These are phyloP conservation scores for Cynopterus brachyotis DNA, from an alignment of 2,113 vertebrate species.

Conservation along the genomic window DNA sequence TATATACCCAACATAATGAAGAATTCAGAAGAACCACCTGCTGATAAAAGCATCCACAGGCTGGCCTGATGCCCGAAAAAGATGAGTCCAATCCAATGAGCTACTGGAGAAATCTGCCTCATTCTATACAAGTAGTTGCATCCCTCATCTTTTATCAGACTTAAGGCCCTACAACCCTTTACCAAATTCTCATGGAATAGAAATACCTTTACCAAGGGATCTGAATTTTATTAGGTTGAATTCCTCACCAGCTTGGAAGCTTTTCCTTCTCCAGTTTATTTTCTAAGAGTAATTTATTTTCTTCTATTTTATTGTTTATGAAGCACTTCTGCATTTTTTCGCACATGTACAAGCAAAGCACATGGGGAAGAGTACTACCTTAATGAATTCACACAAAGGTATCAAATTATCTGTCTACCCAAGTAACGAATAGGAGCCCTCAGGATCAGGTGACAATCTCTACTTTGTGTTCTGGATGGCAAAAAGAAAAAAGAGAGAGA, in stretches of 20 bases:
- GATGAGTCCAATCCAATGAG: neutral
- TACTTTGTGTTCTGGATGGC: neutral
- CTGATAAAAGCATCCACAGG: slow-evolving; percentile 22
- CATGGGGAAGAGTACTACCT: neutral
- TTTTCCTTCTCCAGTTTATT: slow-evolving; percentile 24
- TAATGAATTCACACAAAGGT: neutral
- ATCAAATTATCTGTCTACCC: slow-evolving; percentile 8
- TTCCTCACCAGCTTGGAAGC: neutral
- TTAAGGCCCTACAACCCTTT: neutral
- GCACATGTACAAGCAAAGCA: neutral
- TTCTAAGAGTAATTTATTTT: slow-evolving; percentile 33
- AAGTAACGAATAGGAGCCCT: neutral
- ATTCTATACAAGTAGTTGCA: neutral
- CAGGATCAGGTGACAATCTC: neutral
- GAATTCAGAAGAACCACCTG: slow-evolving; percentile 60
- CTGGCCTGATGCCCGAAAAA: slow-evolving; percentile 15
- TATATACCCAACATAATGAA: slow-evolving; percentile 17
- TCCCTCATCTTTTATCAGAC: neutral
- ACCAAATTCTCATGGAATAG: neutral
- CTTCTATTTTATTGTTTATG: slow-evolving; percentile 28
- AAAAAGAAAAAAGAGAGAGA: neutral
- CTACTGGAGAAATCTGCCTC: slow-evolving; percentile 16
- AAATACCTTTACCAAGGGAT: neutral
- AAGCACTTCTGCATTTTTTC: slow-evolving; percentile 24
- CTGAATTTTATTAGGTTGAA: neutral